Conservation (phyloP, 2,797 vertebrate species). For the Diplodus puntazzo region DNA sequence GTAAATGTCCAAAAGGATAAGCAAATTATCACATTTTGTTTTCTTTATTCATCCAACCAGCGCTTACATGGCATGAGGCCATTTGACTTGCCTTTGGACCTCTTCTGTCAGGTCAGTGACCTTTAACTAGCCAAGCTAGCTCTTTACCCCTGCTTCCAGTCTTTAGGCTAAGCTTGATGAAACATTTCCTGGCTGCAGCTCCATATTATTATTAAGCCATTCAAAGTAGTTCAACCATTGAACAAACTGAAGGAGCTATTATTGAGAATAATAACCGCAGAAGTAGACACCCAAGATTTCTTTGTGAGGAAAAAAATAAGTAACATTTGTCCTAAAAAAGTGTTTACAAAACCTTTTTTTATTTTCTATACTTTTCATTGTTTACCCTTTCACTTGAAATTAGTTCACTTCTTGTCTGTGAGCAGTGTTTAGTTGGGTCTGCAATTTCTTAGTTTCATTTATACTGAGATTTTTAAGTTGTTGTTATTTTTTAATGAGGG, state of each 20-base stretch:
- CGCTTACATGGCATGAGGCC: too few species aligned
- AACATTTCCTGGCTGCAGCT: neutral
- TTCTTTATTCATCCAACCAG: too few species aligned
- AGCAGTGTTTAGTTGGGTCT: neutral
- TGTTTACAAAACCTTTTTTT: neutral
- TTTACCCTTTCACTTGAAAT: neutral
- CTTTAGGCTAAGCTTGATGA: neutral
- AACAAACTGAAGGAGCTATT: neutral
- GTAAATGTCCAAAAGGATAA: too few species aligned
- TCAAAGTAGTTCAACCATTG: neutral
- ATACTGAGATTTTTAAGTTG: conserved; percentile 21
- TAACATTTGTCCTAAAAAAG: neutral
- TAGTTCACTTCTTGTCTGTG: neutral
- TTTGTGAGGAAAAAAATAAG: neutral
- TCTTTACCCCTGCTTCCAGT: neutral
- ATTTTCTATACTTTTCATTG: neutral
- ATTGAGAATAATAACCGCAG: neutral
- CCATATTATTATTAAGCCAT: neutral
- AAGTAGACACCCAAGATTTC: neutral
- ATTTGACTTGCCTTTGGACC: too few species aligned
- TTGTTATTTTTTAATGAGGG: conserved; percentile 26
- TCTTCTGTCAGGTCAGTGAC: too few species aligned
- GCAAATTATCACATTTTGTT: too few species aligned
- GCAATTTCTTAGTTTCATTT: conserved; percentile 16
- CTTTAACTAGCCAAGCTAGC: too few species aligned